These are phyloP conservation scores for Nomada ruficornis DNA, from an alignment of 2,888 invertebrate genomes.

Conservation along the genomic window DNA sequence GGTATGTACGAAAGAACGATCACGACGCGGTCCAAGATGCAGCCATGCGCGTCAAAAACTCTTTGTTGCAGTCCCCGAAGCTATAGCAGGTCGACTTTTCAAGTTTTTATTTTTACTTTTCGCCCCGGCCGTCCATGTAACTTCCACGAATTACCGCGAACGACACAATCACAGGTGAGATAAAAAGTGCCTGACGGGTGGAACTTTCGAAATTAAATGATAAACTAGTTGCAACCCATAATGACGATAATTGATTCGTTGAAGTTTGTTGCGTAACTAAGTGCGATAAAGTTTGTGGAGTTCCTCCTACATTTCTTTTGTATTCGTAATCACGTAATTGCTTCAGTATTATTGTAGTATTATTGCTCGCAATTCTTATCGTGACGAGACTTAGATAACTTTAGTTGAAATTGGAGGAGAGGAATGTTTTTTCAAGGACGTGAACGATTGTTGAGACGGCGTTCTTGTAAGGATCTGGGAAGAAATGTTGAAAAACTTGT, in stretches of 20 bases:
- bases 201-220: constrained; percentile 55
- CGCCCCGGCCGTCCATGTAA: constrained; percentile 36
- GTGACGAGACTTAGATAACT: no score
- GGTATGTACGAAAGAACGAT: constrained; percentile 66
- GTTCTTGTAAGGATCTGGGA: no score
- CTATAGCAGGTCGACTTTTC: constrained; percentile 35
- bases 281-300: no score
- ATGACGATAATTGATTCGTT: neutral
- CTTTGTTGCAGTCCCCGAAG: constrained; percentile 64
- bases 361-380: no score
- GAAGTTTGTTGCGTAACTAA: no score
- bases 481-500: no score
- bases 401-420: no score
- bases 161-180: constrained; percentile 17
- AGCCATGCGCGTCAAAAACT: constrained; percentile 71
- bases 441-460: no score
- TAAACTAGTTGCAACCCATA: neutral
- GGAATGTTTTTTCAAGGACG: no score
- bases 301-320: no score
- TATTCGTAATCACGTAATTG: no score
- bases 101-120: constrained; percentile 23
- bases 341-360: no score
- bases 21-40: constrained; percentile 52
- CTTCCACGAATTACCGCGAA: constrained; percentile 56
- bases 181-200: neutral